Evolutionary conservation across 2,888 invertebrate genomes (phyloP).

Genomic region (Aphrophora alni): DNA sequence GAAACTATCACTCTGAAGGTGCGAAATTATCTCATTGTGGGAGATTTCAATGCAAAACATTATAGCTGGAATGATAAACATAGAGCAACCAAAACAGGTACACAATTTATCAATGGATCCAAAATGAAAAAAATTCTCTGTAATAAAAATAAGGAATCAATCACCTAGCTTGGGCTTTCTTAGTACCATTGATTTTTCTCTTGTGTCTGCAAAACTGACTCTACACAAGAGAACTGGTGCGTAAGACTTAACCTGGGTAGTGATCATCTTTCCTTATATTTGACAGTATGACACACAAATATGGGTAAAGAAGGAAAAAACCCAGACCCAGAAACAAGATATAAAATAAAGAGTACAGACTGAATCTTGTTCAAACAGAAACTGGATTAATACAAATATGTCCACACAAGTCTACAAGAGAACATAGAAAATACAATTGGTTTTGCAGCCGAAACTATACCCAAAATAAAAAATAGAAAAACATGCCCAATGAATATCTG

Average conservation of each 20-base stretch:
- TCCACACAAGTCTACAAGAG: too few species aligned
- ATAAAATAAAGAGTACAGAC: too few species aligned
- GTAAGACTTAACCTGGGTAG: neutral
- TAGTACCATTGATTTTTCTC: neutral
- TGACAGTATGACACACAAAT: too few species aligned
- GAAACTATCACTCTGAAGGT: slow-evolving; percentile 8
- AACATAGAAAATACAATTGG: too few species aligned
- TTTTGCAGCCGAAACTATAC: too few species aligned
- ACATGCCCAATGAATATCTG: too few species aligned
- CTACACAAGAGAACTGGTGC: neutral
- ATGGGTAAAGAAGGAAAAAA: too few species aligned
- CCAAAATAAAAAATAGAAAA: too few species aligned
- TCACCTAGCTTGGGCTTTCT: slow-evolving; percentile 24
- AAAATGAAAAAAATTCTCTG: slow-evolving; percentile 26
- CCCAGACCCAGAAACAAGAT: too few species aligned
- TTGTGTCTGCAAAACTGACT: slow-evolving; percentile 7
- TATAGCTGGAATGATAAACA: neutral
- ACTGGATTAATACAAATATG: too few species aligned
- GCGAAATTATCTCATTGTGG: neutral
- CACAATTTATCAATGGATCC: slow-evolving; percentile 14
- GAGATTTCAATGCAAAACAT: slow-evolving; percentile 11
- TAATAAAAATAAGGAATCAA: slow-evolving; percentile 6
- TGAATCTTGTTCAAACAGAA: too few species aligned
- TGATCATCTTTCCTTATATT: too few species aligned
- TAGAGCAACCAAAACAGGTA: slow-evolving; percentile 3